phyloP scores from a whole-genome alignment of 2,797 vertebrate species.

The Eidolon dupreanum region DNA sequence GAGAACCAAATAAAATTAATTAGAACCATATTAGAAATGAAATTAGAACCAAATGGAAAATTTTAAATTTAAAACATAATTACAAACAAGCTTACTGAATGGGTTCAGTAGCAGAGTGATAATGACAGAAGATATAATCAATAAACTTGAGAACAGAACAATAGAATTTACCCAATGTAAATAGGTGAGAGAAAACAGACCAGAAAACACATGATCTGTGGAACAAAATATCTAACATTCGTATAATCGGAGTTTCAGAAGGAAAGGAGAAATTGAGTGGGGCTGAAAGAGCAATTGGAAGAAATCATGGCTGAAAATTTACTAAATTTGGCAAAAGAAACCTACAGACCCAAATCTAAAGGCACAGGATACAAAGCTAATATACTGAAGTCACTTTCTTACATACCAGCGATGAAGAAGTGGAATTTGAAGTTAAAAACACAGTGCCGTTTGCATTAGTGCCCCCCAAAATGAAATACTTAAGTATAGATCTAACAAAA shows the following conservation, averaged over 20 bases:
- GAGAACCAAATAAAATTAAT: slow-evolving; percentile 28
- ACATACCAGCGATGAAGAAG: not conserved
- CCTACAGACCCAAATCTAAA: not conserved
- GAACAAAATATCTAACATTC: not conserved
- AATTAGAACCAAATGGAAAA: slow-evolving; percentile 21
- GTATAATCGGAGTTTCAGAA: not conserved
- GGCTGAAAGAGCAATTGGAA: slow-evolving; percentile 25
- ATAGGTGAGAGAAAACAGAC: not conserved
- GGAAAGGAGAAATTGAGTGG: not conserved
- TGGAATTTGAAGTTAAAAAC: not conserved
- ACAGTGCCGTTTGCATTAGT: slow-evolving; percentile 5
- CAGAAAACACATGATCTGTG: not conserved
- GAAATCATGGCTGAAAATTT: not conserved
- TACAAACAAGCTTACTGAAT: not conserved
- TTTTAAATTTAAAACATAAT: slow-evolving; percentile 17
- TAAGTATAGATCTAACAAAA: not conserved
- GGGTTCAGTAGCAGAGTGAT: not conserved
- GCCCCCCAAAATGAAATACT: not conserved
- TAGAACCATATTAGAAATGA: slow-evolving; percentile 29
- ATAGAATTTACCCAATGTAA: not conserved
- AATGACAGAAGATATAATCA: not conserved
- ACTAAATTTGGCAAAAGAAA: slow-evolving; percentile 20
- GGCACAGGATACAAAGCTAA: not conserved
- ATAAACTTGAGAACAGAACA: not conserved
- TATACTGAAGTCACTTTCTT: not conserved